These are phyloP conservation scores for Myotis planiceps DNA, from an alignment of 2,797 vertebrate genomes.

Conservation along the genomic window DNA sequence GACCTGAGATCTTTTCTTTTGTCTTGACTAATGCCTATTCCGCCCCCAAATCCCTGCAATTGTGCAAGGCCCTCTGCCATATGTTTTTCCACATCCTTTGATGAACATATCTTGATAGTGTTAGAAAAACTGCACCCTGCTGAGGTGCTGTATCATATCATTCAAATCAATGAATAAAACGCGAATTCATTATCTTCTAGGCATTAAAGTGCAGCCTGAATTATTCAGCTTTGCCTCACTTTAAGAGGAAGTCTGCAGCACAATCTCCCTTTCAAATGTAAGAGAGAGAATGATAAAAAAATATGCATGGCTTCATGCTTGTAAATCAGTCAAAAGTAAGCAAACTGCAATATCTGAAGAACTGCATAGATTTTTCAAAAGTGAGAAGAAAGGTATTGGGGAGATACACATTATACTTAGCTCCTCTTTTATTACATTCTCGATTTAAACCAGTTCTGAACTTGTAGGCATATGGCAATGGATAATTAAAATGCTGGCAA, in stretches of 20 bases:
- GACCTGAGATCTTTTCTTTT: background rate
- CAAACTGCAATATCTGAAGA: background rate
- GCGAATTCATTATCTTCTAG: slow-evolving; percentile 57
- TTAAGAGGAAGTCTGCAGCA: slow-evolving; percentile 6
- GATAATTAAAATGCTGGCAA: slow-evolving; percentile 75
- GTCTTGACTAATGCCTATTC: background rate
- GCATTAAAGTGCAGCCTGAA: slow-evolving; percentile 39
- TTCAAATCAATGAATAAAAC: slow-evolving; percentile 68
- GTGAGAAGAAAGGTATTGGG: background rate
- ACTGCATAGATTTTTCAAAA: slow-evolving; percentile 1
- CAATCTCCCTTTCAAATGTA: slow-evolving; percentile 41
- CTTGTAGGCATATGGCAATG: slow-evolving; percentile 61
- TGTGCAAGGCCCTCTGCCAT: slow-evolving; percentile 37
- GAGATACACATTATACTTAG: background rate
- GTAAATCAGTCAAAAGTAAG: slow-evolving; percentile 49
- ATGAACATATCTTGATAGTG: slow-evolving; percentile 19
- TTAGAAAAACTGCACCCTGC: slow-evolving; percentile 28
- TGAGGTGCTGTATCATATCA: slow-evolving; percentile 50
- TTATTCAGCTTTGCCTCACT: slow-evolving; percentile 25
- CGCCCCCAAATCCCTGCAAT: background rate
- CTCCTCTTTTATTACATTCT: slow-evolving; percentile 42
- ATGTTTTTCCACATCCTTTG: slow-evolving; percentile 23
- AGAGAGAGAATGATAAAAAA: slow-evolving; percentile 31
- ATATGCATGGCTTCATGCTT: background rate
- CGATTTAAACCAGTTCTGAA: slow-evolving; percentile 47